Percentiles rank a stretch among this genome's conserved stretches.
Evolutionary conservation across 2,888 invertebrate genomes (phyloP).

Genomic region (Pammene aurita): DNA sequence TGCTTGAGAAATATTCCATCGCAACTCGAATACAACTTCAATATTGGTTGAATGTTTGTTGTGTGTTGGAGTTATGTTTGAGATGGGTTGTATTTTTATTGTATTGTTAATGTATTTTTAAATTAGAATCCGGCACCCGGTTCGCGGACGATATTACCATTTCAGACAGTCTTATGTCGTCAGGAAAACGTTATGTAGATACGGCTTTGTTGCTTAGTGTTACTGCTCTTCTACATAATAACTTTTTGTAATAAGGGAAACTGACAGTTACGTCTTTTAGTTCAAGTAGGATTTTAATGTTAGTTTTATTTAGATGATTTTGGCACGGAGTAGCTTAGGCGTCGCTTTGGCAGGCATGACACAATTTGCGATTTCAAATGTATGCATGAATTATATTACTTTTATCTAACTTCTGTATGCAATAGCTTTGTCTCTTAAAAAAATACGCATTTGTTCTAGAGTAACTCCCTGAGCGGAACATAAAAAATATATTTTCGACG

Average conservation of each 20-base stretch:
- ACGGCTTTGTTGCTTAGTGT: not conserved
- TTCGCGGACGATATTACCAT: slow-evolving; percentile 9
- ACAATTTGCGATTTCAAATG: slow-evolving; percentile 7
- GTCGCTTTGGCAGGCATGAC: slow-evolving; percentile 19
- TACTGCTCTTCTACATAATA: not conserved
- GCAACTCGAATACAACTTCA: no score
- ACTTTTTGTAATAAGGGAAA: slow-evolving; percentile 3
- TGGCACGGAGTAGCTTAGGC: slow-evolving; percentile 23
- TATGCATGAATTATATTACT: not conserved
- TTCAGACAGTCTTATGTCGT: not conserved
- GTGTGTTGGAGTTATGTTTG: no score
- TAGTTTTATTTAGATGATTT: slow-evolving; percentile 20
- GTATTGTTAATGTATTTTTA: no score
- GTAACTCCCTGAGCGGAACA: not conserved
- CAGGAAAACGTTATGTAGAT: not conserved
- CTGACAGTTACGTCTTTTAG: slow-evolving; percentile 9
- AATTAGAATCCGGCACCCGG: no score
- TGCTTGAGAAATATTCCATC: no score
- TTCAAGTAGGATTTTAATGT: slow-evolving; percentile 3
- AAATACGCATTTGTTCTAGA: no score
- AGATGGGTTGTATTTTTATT: no score
- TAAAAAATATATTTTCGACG: not conserved
- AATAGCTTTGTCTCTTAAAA: no score
- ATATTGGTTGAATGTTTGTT: no score
- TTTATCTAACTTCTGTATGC: not conserved